Evolutionary conservation across 2,113 vertebrate genomes (phyloP).

Genomic region (Catharus bicknelli): DNA sequence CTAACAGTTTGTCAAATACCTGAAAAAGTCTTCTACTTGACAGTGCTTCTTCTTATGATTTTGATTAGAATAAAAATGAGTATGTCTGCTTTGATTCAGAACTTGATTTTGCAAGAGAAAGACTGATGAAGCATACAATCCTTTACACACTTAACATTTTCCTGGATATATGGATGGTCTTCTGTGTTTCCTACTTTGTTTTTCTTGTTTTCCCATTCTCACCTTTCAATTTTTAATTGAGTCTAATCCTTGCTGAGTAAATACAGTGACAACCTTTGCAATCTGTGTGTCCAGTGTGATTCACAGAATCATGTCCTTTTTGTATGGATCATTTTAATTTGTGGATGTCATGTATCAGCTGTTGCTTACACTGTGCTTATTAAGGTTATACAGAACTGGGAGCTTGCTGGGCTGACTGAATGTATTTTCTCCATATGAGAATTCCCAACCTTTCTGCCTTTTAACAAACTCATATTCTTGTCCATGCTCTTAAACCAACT

Average conservation of each 20-base stretch:
- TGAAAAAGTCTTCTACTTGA: neutral
- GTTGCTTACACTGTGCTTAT: neutral
- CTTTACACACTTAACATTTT: neutral
- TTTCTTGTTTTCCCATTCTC: neutral
- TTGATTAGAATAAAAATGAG: neutral
- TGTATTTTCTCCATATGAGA: neutral
- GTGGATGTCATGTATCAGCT: neutral
- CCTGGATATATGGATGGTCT: neutral
- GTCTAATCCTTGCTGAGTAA: neutral
- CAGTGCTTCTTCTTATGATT: neutral
- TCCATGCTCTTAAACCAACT: slow-evolving; percentile 15
- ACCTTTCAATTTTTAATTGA: neutral
- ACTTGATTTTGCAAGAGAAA: neutral
- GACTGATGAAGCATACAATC: neutral
- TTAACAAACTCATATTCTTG: neutral
- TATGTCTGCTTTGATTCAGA: neutral
- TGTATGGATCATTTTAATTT: neutral
- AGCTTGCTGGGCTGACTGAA: neutral
- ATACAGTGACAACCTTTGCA: neutral
- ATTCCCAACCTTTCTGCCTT: neutral
- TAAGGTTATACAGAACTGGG: neutral
- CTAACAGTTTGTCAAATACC: neutral
- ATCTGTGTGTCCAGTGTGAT: neutral
- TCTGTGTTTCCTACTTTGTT: neutral
- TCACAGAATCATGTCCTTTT: neutral